Base-by-base conservation (phyloP, 2,797 vertebrate genomes). In the Chloroceryle inda region DNA sequence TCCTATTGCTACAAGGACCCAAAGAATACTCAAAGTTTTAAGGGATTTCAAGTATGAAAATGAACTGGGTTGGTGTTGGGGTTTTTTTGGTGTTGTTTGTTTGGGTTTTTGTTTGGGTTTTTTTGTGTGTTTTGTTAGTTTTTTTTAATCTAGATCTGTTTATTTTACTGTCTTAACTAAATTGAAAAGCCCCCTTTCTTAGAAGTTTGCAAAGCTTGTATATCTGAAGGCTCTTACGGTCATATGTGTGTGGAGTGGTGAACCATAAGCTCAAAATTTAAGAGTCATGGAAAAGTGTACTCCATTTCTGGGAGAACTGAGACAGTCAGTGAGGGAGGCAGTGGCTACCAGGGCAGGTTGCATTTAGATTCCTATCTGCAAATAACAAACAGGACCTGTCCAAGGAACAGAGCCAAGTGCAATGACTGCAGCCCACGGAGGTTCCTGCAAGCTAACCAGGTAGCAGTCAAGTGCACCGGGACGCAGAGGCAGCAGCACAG, bases 191-290 rank as follows among this genome's bases (percentile, higher is more conserved):
- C 7, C 2, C 27, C 21, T 35, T 52, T 69, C 22, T 77, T 45
- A 53, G 20, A 64, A 42, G 22, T 49, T 16, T 33, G 49, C 59
- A 82, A 82, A 82, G 49, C 31, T 27, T n/a, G 11, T 53, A 0
- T 6, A 74, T 13, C 9, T 68, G 40, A 31, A 75, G 44, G 79
- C 33, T 83, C 61, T 49, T 16, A 11, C 1, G 8, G 14, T 33
- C 10, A 29, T 0, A 5, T 9, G 49, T 15, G 59, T 0, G 0
- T 29, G 17, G 89, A 83, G 16, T 26, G 33, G 33, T 78, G 53
- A 85, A 62, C 9, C 10, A 33, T 9, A 74, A 45, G 44, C 47
- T 80, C 52, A 76, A 22, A 79, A 69, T 61, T 33, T 44, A 56
- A 84, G 26, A 71, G 40, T 16, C 3, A 4, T 62, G 45, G 44